Base-by-base conservation (phyloP, 2,113 vertebrate genomes). In the Peromyscus maniculatus region DNA sequence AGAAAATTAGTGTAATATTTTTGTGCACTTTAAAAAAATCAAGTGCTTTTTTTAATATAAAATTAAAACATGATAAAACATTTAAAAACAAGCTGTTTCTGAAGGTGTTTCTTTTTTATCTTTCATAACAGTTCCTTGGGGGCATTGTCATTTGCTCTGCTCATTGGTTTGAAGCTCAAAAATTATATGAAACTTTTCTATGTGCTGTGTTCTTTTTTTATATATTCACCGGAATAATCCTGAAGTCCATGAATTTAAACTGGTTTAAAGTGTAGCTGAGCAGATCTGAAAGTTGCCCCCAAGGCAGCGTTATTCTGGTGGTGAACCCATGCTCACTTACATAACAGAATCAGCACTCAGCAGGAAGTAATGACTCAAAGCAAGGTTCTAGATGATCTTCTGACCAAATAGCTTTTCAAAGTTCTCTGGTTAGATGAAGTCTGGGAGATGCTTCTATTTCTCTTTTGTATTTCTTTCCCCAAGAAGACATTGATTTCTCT, bases 351-450 rank as follows among this genome's bases (percentile, higher is more conserved):
- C 93, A 96, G 72, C 93, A 24, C 82, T 91, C 80, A 88, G 49
- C 83, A 98, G 88, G 97, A 98, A 98, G 96, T 36, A 80, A 95
- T 95, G 95, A n/a, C 82, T 98, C 98, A 97, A 97, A 98, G 97
- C 93, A 97, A 97, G 93, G 93, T 96, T 92, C 66, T 98, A 97
- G 98, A 98, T 89, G 80, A 87, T 98, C 89, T 97, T 90, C 15
- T 64, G 96, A 96, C 74, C 96, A 89, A 97, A 91, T 96, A 97
- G 96, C 87, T 98, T 97, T 97, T 46, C 91, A 96, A 95, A 77
- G 3, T 94, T 94, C 96, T 96, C 92, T 97, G 95, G 94, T 92
- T 98, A 98, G 98, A 97, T 97, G 88, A 89, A 98, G 90, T 97
- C 19, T 59, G 92, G 12, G 0, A 0, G 91, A 39, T 75, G 64